Base-by-base conservation (phyloP, 2,797 vertebrate species). In the Brachyrhaphis roseni region DNA sequence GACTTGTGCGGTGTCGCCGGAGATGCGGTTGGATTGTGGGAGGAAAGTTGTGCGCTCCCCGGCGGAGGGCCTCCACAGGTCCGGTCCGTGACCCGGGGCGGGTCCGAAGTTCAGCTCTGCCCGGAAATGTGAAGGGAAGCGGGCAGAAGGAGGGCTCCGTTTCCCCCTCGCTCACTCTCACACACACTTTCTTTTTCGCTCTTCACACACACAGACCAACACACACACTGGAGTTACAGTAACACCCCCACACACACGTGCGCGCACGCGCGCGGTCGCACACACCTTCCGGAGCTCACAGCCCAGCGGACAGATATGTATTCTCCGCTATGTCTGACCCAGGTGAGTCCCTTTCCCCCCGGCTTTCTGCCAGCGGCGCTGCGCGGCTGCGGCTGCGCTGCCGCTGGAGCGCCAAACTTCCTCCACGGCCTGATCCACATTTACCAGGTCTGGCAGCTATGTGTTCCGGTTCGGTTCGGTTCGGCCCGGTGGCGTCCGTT, bases 71-170 rank as follows among this genome's bases (percentile, higher is more conserved):
- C 97, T 96, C 95, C 96, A 96, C 96, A 95, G 95, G 95, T 94
- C 95, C 94, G 95, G 93, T 90, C 95, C 95, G 95, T 95, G 96
- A 96, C 96, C 96, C 96, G 96, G 97, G 96, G 97, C 95, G 97
- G 97, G 97, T 97, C 97, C 97, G 97, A 97, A 97, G 98, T 97
- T 97, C 97, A 97, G 94, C 96, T 88, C 95, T 93, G 96, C 95
- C 95, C 96, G 97, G 97, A 98, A 96, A 98, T 98, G 97, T 98
- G 97, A 98, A 96, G 96, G 96, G 95, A 96, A 78, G 89, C 96
- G 95, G 96, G 96, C 96, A 95, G 95, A 94, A 96, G 95, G 89
- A 91, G 92, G 90, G 95, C 95, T 95, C 94, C 93, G 92, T 88
- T 92, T 83, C 87, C 86, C 87, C 81, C 88, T 81, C 81, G 79